Evolutionary conservation across 2,888 invertebrate genomes (phyloP).

Genomic region (Platycheirus albimanus): DNA sequence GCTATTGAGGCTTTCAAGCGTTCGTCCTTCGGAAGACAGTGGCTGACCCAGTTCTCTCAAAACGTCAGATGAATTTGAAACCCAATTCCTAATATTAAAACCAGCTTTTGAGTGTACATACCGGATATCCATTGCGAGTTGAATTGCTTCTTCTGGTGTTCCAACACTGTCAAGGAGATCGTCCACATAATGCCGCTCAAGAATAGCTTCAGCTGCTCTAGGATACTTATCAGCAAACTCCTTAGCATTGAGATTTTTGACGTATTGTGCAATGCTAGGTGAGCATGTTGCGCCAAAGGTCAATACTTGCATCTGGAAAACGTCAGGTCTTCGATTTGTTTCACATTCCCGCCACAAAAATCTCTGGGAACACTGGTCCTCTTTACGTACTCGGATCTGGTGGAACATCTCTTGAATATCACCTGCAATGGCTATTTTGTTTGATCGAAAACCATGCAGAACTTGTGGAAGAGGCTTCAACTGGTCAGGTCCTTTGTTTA

Average conservation of each 20-base stretch:
- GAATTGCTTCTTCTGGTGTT: too few species aligned
- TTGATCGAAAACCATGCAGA: too few species aligned
- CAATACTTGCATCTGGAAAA: too few species aligned
- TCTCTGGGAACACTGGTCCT: conserved; percentile 75
- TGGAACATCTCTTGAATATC: background rate
- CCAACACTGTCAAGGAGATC: conserved; percentile 73
- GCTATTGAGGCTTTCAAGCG: too few species aligned
- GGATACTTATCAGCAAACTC: conserved; percentile 54
- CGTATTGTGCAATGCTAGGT: conserved; percentile 4
- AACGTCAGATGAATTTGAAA: conserved; percentile 60
- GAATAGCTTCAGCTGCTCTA: conserved; percentile 59
- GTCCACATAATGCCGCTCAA: conserved; percentile 72
- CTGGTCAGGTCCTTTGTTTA: too few species aligned
- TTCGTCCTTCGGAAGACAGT: too few species aligned
- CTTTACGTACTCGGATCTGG: conserved; percentile 9
- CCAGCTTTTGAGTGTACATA: conserved; percentile 51
- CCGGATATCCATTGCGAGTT: conserved; percentile 40
- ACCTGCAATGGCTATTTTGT: too few species aligned
- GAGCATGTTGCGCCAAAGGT: too few species aligned
- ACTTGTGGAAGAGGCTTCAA: too few species aligned
- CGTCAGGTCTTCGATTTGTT: background rate
- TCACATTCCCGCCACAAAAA: conserved; percentile 76
- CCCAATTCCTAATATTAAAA: conserved; percentile 65
- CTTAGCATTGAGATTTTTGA: conserved; percentile 67
- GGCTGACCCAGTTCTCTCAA: too few species aligned